Evolutionary conservation across 2,797 vertebrate genomes (phyloP).

Genomic region (Onychomys leucogaster): DNA sequence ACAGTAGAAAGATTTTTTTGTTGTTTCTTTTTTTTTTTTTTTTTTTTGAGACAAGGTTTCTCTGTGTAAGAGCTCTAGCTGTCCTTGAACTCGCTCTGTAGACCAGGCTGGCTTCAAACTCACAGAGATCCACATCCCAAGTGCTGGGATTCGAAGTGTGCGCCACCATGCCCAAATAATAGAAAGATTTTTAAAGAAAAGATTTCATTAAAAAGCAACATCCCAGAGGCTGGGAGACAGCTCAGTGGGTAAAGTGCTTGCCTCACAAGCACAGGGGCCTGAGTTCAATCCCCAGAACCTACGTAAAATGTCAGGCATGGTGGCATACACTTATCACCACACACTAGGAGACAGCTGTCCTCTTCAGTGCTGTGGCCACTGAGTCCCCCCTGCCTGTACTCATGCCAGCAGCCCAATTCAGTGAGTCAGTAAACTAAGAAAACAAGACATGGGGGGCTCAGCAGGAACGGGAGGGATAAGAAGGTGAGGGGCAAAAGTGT

Average conservation of each 20-base stretch:
- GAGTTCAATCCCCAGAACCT: not conserved
- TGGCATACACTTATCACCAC: not conserved
- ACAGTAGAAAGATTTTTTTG: not conserved
- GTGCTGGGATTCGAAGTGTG: not conserved
- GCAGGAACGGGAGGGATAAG: not conserved
- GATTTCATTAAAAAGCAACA: not conserved
- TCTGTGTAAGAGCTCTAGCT: not conserved
- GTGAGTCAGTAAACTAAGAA: not conserved
- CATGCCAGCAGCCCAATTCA: not conserved
- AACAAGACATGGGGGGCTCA: not conserved
- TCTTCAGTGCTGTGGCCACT: not conserved
- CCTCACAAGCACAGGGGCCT: not conserved
- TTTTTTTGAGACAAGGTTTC: not conserved
- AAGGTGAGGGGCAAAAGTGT: not conserved
- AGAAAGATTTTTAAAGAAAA: not conserved
- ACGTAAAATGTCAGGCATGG: not conserved
- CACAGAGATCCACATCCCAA: not conserved
- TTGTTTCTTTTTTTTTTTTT: accelerated
- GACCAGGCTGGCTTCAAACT: not conserved
- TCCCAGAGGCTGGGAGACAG: not conserved
- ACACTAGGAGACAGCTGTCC: too few relatives aligned
- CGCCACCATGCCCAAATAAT: not conserved
- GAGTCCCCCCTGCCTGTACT: not conserved
- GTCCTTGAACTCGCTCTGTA: not conserved
- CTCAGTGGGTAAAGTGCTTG: not conserved